Evolutionary conservation across 1,140 invertebrate species (phyloP), one percentile per base, ranked within the genome.

Genomic region (Drosophila ogumai): DNA sequence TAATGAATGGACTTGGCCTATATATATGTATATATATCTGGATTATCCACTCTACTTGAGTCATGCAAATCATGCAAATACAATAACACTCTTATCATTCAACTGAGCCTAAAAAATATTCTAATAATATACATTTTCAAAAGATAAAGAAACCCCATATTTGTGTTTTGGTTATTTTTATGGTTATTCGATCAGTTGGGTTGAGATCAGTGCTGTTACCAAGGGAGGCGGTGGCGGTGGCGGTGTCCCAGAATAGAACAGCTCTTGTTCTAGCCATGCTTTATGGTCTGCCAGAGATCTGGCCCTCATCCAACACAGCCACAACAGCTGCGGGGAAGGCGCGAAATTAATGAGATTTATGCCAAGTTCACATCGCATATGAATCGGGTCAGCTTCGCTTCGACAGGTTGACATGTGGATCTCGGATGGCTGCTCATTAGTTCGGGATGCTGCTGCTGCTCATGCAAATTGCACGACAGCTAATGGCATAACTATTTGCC

Each of bases 301-400:
- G 73, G 65, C 54, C 56, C 25, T 44, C 34, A 63, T 60, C 55
- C 64, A 65, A 78, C n/a, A 68, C 36, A 34, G 41, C 50, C 54
- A 77, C 57, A 79, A 74, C 81, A 41, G 32, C 59, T 22, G 72
- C 34, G 63, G 19, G 49, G 44, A 58, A 64, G 36, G 31, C 54
- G 22, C 22, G 52, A 75, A 54, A 79, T 64, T 68, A 59, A 72
- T 49, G 31, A 50, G 66, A 81, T 86, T 81, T 81, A 72, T 87
- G 82, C 82, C 82, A 86, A 86, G 82, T 78, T 79, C 74, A 65
- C 31, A 54, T n/a, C 22, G 3, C 52, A 60, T 25, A 74, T 65
- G 63, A 75, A 74, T 46, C 68, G 67, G 82, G 82, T 81, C 78
- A 84, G 63, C 32, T 54, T 36, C 19, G 49, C 34, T 55, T 54